A percentile compares a stretch with the other conserved stretches of the same genome.
phyloP scores from a whole-genome alignment of 2,113 vertebrate genomes.

The Macquaria ambigua region DNA sequence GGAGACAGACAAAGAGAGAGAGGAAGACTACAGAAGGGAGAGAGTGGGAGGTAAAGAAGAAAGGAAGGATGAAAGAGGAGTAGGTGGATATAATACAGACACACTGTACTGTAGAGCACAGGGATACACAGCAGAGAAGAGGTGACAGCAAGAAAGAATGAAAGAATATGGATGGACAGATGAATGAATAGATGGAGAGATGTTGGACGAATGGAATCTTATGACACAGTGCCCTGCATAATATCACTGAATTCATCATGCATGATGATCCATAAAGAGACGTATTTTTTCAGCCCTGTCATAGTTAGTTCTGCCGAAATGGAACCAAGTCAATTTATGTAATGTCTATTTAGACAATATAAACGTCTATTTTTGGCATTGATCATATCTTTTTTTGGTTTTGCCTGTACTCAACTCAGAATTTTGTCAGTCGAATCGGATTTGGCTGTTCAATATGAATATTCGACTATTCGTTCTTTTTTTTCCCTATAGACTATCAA shows the following conservation, averaged over 20 bases:
- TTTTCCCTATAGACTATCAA: neutral
- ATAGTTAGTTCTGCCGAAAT: neutral
- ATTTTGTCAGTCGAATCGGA: too few species aligned
- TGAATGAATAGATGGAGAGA: neutral
- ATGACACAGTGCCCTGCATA: neutral
- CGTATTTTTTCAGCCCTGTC: neutral
- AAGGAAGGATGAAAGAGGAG: conserved; percentile 50
- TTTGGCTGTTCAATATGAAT: too few species aligned
- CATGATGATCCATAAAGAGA: neutral
- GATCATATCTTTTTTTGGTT: too few species aligned
- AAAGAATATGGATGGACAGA: neutral
- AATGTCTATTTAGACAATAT: too few species aligned
- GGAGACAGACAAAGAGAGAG: conserved; percentile 13
- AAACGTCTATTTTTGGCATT: too few species aligned
- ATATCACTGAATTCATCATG: neutral
- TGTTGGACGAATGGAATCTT: neutral
- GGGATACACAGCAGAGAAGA: neutral
- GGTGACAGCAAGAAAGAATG: conserved; percentile 9
- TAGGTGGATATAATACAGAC: conserved; percentile 26
- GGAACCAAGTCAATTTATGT: neutral
- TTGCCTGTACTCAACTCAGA: too few species aligned
- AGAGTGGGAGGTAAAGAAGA: conserved; percentile 51
- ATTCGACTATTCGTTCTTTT: too few species aligned
- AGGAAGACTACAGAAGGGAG: conserved; percentile 21
- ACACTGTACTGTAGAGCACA: conserved; percentile 4